Percentiles rank a stretch among this genome's conserved stretches.
phyloP scores from a whole-genome alignment of 1,140 invertebrate genomes.

The Cryptotermes secundus region DNA sequence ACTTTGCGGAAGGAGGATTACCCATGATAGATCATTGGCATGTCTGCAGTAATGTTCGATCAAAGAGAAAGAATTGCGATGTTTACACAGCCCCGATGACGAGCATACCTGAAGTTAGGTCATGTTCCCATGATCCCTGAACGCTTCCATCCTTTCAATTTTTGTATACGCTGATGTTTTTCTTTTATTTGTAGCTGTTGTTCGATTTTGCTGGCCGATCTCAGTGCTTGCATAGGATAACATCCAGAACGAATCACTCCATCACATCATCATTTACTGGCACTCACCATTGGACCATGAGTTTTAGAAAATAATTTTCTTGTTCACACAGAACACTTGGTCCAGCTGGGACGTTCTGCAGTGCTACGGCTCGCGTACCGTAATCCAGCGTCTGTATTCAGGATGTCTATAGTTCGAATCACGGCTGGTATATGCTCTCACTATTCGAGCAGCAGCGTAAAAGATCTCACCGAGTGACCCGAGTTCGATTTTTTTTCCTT shows the following conservation, averaged over 20 bases:
- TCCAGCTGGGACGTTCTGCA: too few species aligned
- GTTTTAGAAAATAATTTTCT: conserved; percentile 9
- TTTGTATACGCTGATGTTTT: background rate
- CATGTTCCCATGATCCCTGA: conserved; percentile 13
- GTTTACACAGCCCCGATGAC: background rate
- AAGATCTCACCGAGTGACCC: too few species aligned
- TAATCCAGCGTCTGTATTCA: too few species aligned
- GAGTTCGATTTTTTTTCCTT: too few species aligned
- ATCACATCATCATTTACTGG: conserved; percentile 16
- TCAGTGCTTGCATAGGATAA: conserved; percentile 15
- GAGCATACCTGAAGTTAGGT: background rate
- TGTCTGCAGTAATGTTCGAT: background rate
- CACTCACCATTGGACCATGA: background rate
- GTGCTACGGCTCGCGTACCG: too few species aligned
- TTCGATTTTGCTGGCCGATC: background rate
- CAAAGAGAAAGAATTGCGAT: background rate
- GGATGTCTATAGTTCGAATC: too few species aligned
- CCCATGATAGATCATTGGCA: background rate
- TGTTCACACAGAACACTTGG: background rate
- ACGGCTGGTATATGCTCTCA: too few species aligned
- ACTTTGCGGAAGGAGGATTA: background rate
- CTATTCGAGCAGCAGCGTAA: too few species aligned
- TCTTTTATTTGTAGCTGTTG: background rate
- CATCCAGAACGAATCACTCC: conserved; percentile 13
- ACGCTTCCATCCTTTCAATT: conserved; percentile 13